Conservation (phyloP, 2,888 invertebrate species). For the Crocallis elinguaria region DNA sequence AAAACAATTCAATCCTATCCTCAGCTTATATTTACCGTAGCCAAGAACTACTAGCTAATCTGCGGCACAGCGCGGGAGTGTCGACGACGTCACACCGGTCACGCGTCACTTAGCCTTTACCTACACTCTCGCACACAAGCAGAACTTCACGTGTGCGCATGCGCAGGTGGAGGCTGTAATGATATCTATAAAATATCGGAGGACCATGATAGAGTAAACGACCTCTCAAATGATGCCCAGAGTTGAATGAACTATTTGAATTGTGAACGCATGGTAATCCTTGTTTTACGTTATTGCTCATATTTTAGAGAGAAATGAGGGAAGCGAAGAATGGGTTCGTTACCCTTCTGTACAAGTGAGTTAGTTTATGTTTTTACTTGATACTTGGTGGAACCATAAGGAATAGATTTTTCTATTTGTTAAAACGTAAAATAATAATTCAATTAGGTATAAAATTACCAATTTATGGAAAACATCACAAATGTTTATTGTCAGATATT, state of each 20-base stretch:
- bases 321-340: slow-evolving; percentile 14
- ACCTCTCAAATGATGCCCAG: slow-evolving; percentile 17
- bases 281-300: slow-evolving; percentile 20
- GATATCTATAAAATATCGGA: slow-evolving; percentile 24
- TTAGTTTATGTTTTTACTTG: not conserved
- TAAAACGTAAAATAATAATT: too few species aligned
- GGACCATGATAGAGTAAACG: slow-evolving; percentile 36
- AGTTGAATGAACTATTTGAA: slow-evolving; percentile 31
- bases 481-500: too few species aligned
- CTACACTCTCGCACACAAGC: slow-evolving; percentile 27
- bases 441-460: too few species aligned
- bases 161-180: slow-evolving; percentile 27
- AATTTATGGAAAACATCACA: too few species aligned
- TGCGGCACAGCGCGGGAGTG: slow-evolving; percentile 57
- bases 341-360: slow-evolving; percentile 1
- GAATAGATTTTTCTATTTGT: not conserved
- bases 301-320: slow-evolving; percentile 16
- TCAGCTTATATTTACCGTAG: slow-evolving; percentile 32
- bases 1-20: not conserved
- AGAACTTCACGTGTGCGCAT: not conserved
- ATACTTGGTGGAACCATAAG: not conserved
- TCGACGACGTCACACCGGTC: slow-evolving; percentile 56
- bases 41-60: too few species aligned
- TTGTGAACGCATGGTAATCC: slow-evolving; percentile 13
- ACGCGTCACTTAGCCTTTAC: slow-evolving; percentile 43